Percentiles rank a stretch among this genome's conserved stretches.
Conservation (phyloP, 2,797 vertebrate species). For the Lacerta bilineata region DNA sequence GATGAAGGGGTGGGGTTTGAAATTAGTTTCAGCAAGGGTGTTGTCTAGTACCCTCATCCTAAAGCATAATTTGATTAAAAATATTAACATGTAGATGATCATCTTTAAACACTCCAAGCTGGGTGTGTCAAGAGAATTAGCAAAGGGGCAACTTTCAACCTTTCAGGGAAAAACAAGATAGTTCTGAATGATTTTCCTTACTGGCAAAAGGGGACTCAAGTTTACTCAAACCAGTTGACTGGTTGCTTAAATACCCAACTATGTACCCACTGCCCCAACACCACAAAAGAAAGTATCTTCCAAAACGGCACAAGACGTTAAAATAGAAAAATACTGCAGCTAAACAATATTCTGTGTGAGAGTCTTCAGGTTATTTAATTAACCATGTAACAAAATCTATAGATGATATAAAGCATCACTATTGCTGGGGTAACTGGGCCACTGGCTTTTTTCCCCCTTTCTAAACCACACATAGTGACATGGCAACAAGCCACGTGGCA, state of each 20-base stretch:
- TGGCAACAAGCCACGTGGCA: not conserved
- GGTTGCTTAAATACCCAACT: not conserved
- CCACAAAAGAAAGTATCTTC: not conserved
- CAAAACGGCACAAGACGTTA: not conserved
- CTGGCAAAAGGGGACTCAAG: not conserved
- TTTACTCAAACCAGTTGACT: not conserved
- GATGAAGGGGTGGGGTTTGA: slow-evolving; percentile 14
- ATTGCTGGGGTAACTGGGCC: not conserved
- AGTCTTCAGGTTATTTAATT: not conserved
- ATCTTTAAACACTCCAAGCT: not conserved
- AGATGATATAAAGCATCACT: not conserved
- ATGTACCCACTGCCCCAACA: too few species aligned
- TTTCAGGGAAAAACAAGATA: not conserved
- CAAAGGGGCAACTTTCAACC: not conserved
- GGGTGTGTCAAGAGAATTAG: not conserved
- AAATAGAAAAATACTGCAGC: not conserved
- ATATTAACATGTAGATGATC: not conserved
- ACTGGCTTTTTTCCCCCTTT: not conserved
- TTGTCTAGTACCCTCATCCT: not conserved
- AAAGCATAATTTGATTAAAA: not conserved
- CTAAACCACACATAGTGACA: not conserved
- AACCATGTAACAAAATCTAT: not conserved
- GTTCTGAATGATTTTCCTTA: not conserved
- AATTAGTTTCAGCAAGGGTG: slow-evolving; percentile 3
- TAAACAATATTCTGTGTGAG: not conserved